Conservation (phyloP, 2,888 invertebrate genomes). For the Drosophila rubida region DNA sequence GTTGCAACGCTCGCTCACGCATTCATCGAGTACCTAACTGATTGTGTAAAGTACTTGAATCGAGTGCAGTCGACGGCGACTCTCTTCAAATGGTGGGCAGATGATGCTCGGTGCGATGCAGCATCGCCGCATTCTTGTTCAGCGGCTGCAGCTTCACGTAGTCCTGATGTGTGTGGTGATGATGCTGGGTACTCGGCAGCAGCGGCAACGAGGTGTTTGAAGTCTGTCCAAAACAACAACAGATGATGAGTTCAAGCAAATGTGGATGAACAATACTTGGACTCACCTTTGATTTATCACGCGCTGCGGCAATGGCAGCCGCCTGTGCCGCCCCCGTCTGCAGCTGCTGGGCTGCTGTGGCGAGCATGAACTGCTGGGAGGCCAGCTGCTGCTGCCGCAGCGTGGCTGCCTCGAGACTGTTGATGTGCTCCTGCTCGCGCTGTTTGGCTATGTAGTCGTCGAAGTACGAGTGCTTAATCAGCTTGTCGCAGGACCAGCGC, state of each 20-base stretch:
- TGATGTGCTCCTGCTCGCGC: slow-evolving; percentile 86
- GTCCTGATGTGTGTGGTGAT: slow-evolving; percentile 78
- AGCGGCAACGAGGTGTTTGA: slow-evolving; percentile 85
- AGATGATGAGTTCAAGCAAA: background rate
- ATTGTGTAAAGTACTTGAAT: slow-evolving; percentile 20
- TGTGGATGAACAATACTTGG: background rate
- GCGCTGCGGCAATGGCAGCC: slow-evolving; percentile 74
- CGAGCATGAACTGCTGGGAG: slow-evolving; percentile 79
- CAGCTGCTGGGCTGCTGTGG: slow-evolving; percentile 71
- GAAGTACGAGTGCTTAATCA: slow-evolving; percentile 96
- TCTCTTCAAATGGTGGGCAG: slow-evolving; percentile 83
- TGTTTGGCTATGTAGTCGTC: slow-evolving; percentile 94
- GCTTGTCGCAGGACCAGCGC: slow-evolving; percentile 96
- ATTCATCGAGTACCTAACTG: slow-evolving; percentile 16
- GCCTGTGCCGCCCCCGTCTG: slow-evolving; percentile 74
- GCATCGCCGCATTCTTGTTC: slow-evolving; percentile 79
- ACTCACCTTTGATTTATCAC: slow-evolving; percentile 88
- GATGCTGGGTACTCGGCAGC: slow-evolving; percentile 83
- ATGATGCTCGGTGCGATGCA: slow-evolving; percentile 84
- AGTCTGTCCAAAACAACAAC: slow-evolving; percentile 66
- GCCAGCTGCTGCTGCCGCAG: slow-evolving; percentile 79
- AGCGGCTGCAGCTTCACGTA: slow-evolving; percentile 82
- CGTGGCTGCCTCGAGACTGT: slow-evolving; percentile 82
- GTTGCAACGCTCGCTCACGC: slow-evolving; percentile 16
- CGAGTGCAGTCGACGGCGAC: slow-evolving; percentile 21